Percentiles rank a stretch among this genome's conserved stretches.
These are phyloP conservation scores for Trematocara variabile DNA, from an alignment of 2,113 vertebrate species.

Conservation along the genomic window DNA sequence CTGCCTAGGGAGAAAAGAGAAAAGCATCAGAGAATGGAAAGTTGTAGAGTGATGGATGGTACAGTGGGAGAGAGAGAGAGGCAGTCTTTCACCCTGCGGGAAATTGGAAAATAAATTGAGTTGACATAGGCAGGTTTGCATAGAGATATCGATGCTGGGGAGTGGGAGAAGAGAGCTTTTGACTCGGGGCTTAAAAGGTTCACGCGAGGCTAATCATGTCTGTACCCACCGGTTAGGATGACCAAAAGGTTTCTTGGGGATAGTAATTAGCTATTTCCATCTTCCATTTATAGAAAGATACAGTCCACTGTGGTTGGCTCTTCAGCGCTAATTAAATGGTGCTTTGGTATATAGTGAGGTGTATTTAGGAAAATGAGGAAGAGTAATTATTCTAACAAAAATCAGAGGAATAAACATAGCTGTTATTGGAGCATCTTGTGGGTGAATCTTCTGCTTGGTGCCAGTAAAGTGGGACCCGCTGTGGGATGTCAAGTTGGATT, in stretches of 20 bases:
- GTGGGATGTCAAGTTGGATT: not conserved
- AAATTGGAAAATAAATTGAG: conserved; percentile 76
- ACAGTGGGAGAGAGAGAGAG: not conserved
- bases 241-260: conserved; percentile 31
- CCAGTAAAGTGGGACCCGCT: not conserved
- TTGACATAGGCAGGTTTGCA: conserved; percentile 67
- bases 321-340: not conserved
- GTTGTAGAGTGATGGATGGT: conserved; percentile 22
- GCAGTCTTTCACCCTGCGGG: conserved; percentile 32
- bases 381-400: not conserved
- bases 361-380: not conserved
- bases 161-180: conserved; percentile 2
- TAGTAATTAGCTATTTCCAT: conserved; percentile 40
- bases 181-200: conserved; percentile 14
- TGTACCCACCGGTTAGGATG: not conserved
- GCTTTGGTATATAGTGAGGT: not conserved
- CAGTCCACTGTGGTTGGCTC: not conserved
- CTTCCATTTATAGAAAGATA: conserved; percentile 22
- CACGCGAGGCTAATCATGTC: conserved; percentile 42
- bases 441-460: not conserved
- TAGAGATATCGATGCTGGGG: conserved; percentile 35
- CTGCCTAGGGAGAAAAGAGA: not conserved
- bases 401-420: not conserved
- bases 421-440: not conserved
- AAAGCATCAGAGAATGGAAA: not conserved